Conservation (phyloP, 2,113 vertebrate genomes). For the Eleginops maclovinus region DNA sequence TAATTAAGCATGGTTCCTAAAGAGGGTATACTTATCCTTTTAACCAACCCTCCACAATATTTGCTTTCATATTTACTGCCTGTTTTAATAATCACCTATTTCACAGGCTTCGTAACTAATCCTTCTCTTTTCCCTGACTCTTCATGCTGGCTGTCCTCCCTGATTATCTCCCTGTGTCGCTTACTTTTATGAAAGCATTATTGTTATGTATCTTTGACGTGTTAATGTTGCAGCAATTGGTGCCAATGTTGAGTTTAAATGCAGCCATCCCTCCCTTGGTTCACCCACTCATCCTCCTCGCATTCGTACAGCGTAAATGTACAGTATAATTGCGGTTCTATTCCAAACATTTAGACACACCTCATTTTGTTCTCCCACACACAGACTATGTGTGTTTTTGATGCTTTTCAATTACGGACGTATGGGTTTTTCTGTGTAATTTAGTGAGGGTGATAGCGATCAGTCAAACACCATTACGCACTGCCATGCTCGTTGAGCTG, state of each 20-base stretch:
- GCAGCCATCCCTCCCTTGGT: conserved; percentile 7
- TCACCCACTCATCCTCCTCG: not conserved
- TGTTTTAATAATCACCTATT: conserved; percentile 18
- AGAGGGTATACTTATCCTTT: not conserved
- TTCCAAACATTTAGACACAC: conserved; percentile 39
- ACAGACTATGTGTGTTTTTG: conserved; percentile 24
- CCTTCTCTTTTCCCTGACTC: not conserved
- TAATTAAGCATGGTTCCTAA: conserved; percentile 1
- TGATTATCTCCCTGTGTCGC: not conserved
- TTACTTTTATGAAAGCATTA: not conserved
- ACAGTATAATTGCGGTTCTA: not conserved
- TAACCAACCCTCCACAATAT: not conserved
- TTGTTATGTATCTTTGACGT: conserved; percentile 39
- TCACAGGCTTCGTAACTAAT: not conserved
- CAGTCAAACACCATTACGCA: conserved; percentile 56
- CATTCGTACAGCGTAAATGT: not conserved
- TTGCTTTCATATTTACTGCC: conserved; percentile 1
- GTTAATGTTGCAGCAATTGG: conserved; percentile 26
- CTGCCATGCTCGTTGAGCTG: conserved; percentile 23
- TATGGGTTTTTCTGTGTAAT: conserved; percentile 27
- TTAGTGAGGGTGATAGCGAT: conserved; percentile 34
- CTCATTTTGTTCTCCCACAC: conserved; percentile 23
- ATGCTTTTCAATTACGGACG: conserved; percentile 29
- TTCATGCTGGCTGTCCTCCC: not conserved
- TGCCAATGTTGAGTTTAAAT: conserved; percentile 28